A percentile compares a stretch with the other conserved stretches of the same genome.
Conservation (phyloP, 2,113 vertebrate species). For the Thamnophis sirtalis region DNA sequence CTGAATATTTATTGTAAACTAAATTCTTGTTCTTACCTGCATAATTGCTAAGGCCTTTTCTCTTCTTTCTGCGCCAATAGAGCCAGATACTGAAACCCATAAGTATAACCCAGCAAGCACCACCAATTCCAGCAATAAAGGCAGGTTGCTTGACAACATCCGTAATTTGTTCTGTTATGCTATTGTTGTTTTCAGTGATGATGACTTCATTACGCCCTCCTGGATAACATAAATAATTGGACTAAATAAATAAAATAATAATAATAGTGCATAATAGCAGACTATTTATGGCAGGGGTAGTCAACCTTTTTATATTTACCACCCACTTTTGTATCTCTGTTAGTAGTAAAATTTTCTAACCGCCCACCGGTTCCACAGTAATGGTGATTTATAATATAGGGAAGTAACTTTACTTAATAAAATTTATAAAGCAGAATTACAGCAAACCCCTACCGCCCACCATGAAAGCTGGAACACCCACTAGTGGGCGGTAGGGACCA, state of each 20-base stretch:
- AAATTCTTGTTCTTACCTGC: conserved; percentile 80
- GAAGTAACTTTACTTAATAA: too few relatives aligned
- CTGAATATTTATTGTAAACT: conserved; percentile 15
- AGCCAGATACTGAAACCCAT: conserved; percentile 99
- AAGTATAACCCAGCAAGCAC: conserved; percentile 98
- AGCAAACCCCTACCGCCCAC: too few relatives aligned
- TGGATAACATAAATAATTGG: conserved; percentile 41
- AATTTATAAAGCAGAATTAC: too few relatives aligned
- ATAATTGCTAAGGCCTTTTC: conserved; percentile 99
- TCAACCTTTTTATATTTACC: too few relatives aligned
- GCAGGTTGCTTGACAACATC: conserved; percentile 99
- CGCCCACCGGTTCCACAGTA: too few relatives aligned
- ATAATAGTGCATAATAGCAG: not conserved
- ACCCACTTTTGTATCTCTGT: too few relatives aligned
- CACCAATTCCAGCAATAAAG: conserved; percentile 97
- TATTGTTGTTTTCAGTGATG: conserved; percentile 95
- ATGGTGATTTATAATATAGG: too few relatives aligned
- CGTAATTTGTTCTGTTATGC: conserved; percentile 98
- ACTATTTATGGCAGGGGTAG: not conserved
- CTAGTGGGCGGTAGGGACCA: too few relatives aligned
- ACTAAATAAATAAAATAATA: not conserved
- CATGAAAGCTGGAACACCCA: too few relatives aligned
- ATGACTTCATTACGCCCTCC: conserved; percentile 85
- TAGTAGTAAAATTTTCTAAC: too few relatives aligned
- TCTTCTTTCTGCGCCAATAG: conserved; percentile 99